phyloP scores from a whole-genome alignment of 2,797 vertebrate species.

The Pygocentrus nattereri region DNA sequence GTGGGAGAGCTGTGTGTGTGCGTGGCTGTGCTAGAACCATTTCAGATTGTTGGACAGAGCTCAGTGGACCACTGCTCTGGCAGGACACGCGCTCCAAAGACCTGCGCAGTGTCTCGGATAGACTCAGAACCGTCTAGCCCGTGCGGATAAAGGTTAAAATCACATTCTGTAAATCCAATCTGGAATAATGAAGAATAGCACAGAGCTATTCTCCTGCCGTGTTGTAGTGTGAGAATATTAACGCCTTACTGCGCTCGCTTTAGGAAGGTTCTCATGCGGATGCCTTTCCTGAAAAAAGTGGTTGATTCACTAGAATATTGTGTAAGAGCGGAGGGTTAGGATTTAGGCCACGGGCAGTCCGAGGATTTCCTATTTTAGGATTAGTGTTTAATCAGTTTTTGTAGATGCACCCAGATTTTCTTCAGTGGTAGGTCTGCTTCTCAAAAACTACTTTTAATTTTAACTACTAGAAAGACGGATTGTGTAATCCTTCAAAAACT shows the following conservation, averaged over 20 bases:
- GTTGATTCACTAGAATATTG: slow-evolving; percentile 10
- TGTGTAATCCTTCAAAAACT: neutral
- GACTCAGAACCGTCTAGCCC: slow-evolving; percentile 1
- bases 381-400: slow-evolving; percentile 36
- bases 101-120: slow-evolving; percentile 21
- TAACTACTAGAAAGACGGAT: neutral
- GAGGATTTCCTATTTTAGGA: slow-evolving; percentile 39
- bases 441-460: neutral
- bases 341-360: neutral
- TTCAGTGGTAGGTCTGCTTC: neutral
- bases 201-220: slow-evolving; percentile 8
- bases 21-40: neutral
- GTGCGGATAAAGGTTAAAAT: slow-evolving; percentile 7
- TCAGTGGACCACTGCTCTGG: slow-evolving; percentile 22
- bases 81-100: slow-evolving; percentile 5
- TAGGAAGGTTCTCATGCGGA: neutral
- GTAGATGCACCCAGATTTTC: slow-evolving; percentile 15
- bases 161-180: neutral
- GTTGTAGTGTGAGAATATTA: neutral
- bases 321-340: slow-evolving; percentile 5
- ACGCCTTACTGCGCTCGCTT: slow-evolving; percentile 2
- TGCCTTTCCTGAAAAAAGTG: neutral
- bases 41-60: slow-evolving; percentile 24
- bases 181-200: neutral
- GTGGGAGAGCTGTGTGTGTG: slow-evolving; percentile 45